These are phyloP conservation scores for Scomber japonicus DNA, from an alignment of 2,113 vertebrate genomes.

Conservation along the genomic window DNA sequence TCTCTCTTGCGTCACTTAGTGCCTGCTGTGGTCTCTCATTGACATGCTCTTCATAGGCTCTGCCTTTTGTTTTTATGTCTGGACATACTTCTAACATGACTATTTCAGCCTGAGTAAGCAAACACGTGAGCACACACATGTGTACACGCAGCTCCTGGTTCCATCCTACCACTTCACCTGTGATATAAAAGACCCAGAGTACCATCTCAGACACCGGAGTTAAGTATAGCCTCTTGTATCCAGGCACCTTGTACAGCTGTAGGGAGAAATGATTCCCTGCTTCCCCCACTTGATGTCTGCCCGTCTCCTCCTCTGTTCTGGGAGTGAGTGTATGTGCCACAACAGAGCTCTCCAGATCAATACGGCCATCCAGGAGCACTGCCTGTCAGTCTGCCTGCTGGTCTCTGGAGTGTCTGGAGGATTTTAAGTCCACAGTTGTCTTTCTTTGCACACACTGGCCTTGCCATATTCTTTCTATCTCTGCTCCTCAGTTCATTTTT, in stretches of 20 bases:
- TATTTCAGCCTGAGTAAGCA: slow-evolving; percentile 75
- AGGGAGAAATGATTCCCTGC: slow-evolving; percentile 32
- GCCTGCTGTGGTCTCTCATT: slow-evolving; percentile 24
- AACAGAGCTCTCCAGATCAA: slow-evolving; percentile 65
- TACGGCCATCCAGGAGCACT: slow-evolving; percentile 50
- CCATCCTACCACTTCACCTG: slow-evolving; percentile 49
- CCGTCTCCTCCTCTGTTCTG: slow-evolving; percentile 40
- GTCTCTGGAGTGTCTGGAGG: slow-evolving; percentile 58
- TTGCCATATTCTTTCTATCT: slow-evolving; percentile 39
- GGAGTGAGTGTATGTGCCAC: slow-evolving; percentile 37
- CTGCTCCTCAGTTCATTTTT: slow-evolving; percentile 33
- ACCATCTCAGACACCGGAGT: slow-evolving; percentile 45
- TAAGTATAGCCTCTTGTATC: slow-evolving; percentile 58
- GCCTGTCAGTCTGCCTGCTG: slow-evolving; percentile 56
- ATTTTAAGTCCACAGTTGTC: slow-evolving; percentile 34
- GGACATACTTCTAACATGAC: slow-evolving; percentile 67
- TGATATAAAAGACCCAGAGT: slow-evolving; percentile 32
- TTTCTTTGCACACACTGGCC: slow-evolving; percentile 31
- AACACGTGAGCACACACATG: slow-evolving; percentile 46
- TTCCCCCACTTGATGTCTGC: slow-evolving; percentile 15
- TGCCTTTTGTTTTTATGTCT: slow-evolving; percentile 63
- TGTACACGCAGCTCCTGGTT: slow-evolving; percentile 23
- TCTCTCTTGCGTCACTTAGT: slow-evolving; percentile 13
- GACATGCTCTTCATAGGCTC: slow-evolving; percentile 45
- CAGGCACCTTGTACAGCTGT: slow-evolving; percentile 57